Evolutionary conservation across 2,888 invertebrate genomes (phyloP), one percentile per base, ranked within the genome.

Genomic region (Prosopocoilus inquinatus): DNA sequence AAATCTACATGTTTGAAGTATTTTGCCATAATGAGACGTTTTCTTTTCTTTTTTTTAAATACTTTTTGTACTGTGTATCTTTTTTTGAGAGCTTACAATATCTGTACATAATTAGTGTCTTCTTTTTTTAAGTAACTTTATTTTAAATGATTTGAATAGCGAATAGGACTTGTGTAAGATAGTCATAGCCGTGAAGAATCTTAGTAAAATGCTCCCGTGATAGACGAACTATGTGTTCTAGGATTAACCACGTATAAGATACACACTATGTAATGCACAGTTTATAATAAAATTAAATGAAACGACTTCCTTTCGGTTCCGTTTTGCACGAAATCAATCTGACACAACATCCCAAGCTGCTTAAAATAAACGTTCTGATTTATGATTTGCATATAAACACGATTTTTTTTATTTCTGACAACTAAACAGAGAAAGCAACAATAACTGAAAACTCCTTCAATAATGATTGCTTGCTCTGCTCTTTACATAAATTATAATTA

Each of bases 141-240:
- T n/a, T n/a, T n/a, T n/a, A n/a, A n/a, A n/a, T n/a, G n/a, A n/a
- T n/a, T 38, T 3, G 13, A 15, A 9, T 41, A 41, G 9, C 41
- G 9, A 20, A 34, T 50, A 33, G 33, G 16, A 44, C 45, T 52
- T 52, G 35, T 52, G 52, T 52, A 52, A 52, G 47, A 52, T 52
- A 52, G 52, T 47, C 52, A 45, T 51, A 44, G 45, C 28, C 15
- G 16, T 50, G 44, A 28, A 44, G 20, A 28, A 15, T 39, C 47
- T 47, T 58, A 58, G 58, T 58, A 56, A 56, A 58, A 60, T 58
- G 44, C 44, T 50, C 50, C 50, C 58, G 60, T 60, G 60, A 60
- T 60, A 60, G 61, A 50, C 47, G 41, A 44, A 53, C 44, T 57
- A 57, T 56, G 43, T 55, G 44, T 45, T 47, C n/a, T 43, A 43